phyloP scores from a whole-genome alignment of 2,888 invertebrate species.

The Clepsis dumicolana region DNA sequence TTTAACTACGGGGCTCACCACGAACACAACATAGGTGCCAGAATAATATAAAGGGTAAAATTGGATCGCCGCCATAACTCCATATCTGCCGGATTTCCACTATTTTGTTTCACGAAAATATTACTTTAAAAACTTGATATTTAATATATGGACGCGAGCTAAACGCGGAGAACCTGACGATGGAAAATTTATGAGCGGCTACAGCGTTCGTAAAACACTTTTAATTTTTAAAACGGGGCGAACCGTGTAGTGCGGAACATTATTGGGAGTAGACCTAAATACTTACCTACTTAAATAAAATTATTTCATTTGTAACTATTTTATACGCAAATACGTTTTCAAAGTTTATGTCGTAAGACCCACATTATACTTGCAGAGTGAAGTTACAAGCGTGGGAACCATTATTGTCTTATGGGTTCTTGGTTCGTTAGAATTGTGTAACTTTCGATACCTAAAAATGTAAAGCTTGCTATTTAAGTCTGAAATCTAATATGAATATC shows the following conservation, averaged over 20 bases:
- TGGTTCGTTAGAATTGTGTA: too few relatives aligned
- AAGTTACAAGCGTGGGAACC: too few relatives aligned
- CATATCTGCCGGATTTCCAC: constrained; percentile 13
- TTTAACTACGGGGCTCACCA: constrained; percentile 25
- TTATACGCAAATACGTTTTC: too few relatives aligned
- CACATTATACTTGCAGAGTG: too few relatives aligned
- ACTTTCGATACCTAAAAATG: too few relatives aligned
- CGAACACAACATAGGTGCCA: constrained; percentile 4
- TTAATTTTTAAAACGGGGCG: background rate
- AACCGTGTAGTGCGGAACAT: background rate
- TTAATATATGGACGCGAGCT: constrained; percentile 7
- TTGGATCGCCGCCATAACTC: constrained; percentile 22
- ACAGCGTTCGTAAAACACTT: background rate
- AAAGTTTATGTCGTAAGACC: too few relatives aligned
- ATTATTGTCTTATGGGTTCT: too few relatives aligned
- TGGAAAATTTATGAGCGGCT: constrained; percentile 17
- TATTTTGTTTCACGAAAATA: constrained; percentile 19
- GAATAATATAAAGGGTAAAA: constrained; percentile 28
- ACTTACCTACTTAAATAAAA: background rate
- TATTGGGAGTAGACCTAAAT: background rate
- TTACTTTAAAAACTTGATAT: constrained; percentile 21
- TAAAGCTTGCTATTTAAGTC: too few relatives aligned
- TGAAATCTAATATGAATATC: too few relatives aligned
- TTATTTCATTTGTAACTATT: too few relatives aligned
- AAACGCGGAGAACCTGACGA: constrained; percentile 1